Base-by-base conservation (phyloP, 2,113 vertebrate genomes). In the Lepus timidus region DNA sequence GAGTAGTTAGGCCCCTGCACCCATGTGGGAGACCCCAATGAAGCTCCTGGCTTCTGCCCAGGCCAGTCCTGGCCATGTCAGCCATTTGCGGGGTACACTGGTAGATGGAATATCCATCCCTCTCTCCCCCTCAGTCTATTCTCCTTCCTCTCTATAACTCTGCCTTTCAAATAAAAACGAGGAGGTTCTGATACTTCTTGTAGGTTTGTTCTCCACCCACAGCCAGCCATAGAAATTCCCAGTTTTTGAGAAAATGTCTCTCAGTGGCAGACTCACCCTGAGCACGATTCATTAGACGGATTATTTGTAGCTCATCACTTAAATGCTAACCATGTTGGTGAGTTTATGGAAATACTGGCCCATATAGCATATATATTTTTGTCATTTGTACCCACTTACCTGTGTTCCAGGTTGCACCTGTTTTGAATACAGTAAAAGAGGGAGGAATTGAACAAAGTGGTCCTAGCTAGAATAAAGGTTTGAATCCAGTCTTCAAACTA, bases 321-420 rank as follows among this genome's bases (percentile, higher is more conserved):
- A 92, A 55, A 76, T 85, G 67, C 55, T 83, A 92, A 96, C 44
- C 92, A 33, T 87, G 23, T 87, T 58, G 17, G 67, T 74, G 67
- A 61, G 39, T 70, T 33, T 74, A 10, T 33, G 19, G 52, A 58
- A 65, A 44, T 33, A 0, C 65, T 33, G 64, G 58, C 25, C 27
- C 20, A 1, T 33, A 62, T 51, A 71, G 8, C 33, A 2, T 20
- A 6, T 19, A 6, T 20, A 11, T 55, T 4, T 29, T 6, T 83
- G 36, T 22, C 17, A 25, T 68, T 78, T 86, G 36, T 85, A 2
- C 78, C 6, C 20, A 19, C 52, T 62, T 75, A 58, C 23, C 0
- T 75, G 67, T 92, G 23, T 62, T 80, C 33, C 39, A 25, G 61
- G 17, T 44, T 75, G 62, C 2, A 3, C 58, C 93, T 82, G 31